Evolutionary conservation across 2,888 invertebrate genomes (phyloP), one percentile per base, ranked within the genome.

Genomic region (Lutraria lutraria): DNA sequence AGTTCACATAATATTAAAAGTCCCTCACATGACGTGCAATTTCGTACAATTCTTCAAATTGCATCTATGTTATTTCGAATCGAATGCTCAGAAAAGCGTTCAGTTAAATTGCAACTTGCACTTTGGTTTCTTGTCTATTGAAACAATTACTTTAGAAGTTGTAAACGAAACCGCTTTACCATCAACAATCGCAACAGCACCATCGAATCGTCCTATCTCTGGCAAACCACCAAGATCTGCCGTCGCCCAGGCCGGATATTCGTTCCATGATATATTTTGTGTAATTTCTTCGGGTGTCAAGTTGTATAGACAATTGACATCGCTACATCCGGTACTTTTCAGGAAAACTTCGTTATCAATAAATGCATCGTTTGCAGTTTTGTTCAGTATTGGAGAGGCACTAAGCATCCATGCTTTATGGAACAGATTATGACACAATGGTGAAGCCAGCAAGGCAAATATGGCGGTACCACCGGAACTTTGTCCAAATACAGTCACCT

Each of bases 401-500:
- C 95, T 96, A 56, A 96, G 95, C 31, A 97, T 93, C 94, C 97
- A 97, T 0, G 95, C 95, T 97, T 92, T 97, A 60, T 94, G 94
- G 95, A 98, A 98, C 6, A 98, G 97, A 81, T 97, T 97, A 85
- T 97, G 97, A 2, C 98, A 94, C 72, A 93, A 89, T 93, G 96
- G 97, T 21, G 97, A 96, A 93, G 98, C 97, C 95, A 98, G 97
- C 80, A 99, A 97, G 0, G 98, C 98, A 0, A 98, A 98, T 0
- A 98, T 98, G 21, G 98, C 96, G 0, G 98, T 98, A 0, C 98
- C 98, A 0, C 98, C 98, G 0, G 98, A 98, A 31, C 98, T 97
- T 95, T 98, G 98, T 0, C 98, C 99, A 94, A 98, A 97, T 72
- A 99, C 95, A 0, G 98, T 98, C 0, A 99, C 98, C 1, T 98